Evolutionary conservation across 2,113 vertebrate species (phyloP), one percentile per base, ranked within the genome.

Genomic region (Myodes glareolus): DNA sequence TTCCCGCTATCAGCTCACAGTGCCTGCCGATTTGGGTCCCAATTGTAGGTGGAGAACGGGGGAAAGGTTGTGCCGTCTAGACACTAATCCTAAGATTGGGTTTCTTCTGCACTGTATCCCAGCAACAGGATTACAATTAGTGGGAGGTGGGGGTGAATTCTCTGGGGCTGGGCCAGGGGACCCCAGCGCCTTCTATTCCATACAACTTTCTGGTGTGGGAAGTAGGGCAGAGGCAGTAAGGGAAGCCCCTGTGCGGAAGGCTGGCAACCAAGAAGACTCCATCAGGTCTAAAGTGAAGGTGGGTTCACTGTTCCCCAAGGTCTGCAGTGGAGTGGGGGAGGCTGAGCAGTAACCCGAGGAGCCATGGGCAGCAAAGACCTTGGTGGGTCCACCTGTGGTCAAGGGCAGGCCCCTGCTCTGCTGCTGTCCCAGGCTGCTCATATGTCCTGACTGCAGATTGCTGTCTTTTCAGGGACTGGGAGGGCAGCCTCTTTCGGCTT

Each of bases 51-150:
- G 5, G 93, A 89, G 97, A 95, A 86, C 2, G 16, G 95, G 98
- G 97, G 97, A 96, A 98, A 98, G 98, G 98, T 98, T 96, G 67
- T 5, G n/a, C 94, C 23, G 97, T 97, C 98, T 97, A 98, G 98
- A 98, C 96, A 1, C 95, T 95, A 98, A 98, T 97, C 97, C 73
- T 0, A 87, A 70, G 58, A 63, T 68, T 72, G 88, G 78, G 55
- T 98, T 96, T 97, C 97, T 95, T 31, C 29, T 0, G 81, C n/a
- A 6, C 27, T 16, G 96, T 98, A 93, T 97, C 98, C 96, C 92
- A 68, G 98, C 98, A 98, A 98, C 98, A 39, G 94, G 94, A 97
- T 97, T 96, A 94, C 5, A 33, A 78, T 72, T 9, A 65, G 3
- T 65, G 58, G 1, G 27, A 82, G 36, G 47, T 80, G 77, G 86